Evolutionary conservation across 1,140 invertebrate genomes (phyloP).

Genomic region (Callitettix versicolor): DNA sequence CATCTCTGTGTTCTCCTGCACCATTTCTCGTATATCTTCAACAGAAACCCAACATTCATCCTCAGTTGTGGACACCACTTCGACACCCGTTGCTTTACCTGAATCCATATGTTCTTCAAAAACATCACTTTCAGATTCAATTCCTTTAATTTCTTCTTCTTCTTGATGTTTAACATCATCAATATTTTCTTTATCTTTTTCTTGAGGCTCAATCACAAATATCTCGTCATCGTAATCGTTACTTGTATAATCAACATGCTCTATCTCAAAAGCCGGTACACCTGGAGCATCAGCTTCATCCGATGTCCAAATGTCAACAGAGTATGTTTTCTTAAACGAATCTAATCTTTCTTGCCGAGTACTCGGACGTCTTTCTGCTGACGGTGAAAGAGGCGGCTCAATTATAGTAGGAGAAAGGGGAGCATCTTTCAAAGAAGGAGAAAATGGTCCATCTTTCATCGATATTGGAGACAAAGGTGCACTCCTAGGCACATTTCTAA

Average conservation of each 20-base stretch:
- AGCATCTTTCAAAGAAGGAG: conserved; percentile 5
- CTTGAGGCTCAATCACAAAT: conserved; percentile 19
- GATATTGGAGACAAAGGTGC: conserved; percentile 2
- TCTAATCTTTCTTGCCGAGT: conserved; percentile 28
- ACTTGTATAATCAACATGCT: conserved; percentile 22
- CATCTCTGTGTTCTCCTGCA: conserved; percentile 22
- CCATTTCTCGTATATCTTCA: conserved; percentile 24
- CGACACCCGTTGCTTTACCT: conserved; percentile 38
- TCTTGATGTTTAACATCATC: conserved; percentile 4
- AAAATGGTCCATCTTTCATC: background rate
- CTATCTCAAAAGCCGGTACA: conserved; percentile 21
- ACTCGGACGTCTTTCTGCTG: conserved; percentile 27
- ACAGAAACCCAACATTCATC: conserved; percentile 23
- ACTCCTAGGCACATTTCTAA: background rate
- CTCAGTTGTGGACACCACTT: conserved; percentile 32
- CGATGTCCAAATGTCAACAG: conserved; percentile 29
- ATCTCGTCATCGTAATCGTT: conserved; percentile 26
- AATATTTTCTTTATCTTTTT: background rate
- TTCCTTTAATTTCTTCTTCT: background rate
- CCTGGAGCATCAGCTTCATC: conserved; percentile 25
- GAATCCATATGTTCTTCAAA: conserved; percentile 20
- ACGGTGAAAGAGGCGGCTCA: conserved; percentile 12
- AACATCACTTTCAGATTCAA: conserved; percentile 10
- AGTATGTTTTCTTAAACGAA: conserved; percentile 29
- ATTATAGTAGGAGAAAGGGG: conserved; percentile 12